Conservation (phyloP, 2,888 invertebrate genomes). For the Rhagonycha lutea region DNA sequence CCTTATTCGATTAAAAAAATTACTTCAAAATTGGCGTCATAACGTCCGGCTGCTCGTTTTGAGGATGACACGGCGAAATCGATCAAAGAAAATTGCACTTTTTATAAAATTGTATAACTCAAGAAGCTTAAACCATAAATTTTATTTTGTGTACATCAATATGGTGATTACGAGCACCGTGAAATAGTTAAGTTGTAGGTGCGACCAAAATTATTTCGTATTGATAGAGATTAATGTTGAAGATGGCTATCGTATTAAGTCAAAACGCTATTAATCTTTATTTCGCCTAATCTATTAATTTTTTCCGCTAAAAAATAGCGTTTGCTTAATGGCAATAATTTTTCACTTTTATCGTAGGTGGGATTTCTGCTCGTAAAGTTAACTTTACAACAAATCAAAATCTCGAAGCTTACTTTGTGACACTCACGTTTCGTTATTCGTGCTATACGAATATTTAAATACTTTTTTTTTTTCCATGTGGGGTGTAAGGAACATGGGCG, state of each 20-base stretch:
- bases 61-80: background rate
- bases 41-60: no score
- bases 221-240: background rate
- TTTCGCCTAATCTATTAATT: background rate
- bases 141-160: background rate
- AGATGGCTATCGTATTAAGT: constrained; percentile 1
- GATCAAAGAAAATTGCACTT: background rate
- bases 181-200: background rate
- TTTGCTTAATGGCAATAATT: background rate
- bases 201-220: background rate
- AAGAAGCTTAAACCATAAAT: background rate
- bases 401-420: background rate
- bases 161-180: background rate
- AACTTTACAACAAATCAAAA: background rate
- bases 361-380: background rate
- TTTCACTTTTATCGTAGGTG: background rate
- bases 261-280: background rate
- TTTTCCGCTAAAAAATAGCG: background rate
- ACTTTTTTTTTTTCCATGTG: background rate
- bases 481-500: background rate
- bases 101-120: background rate
- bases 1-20: background rate
- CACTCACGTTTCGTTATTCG: background rate
- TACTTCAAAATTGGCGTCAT: background rate
- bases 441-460: background rate